Percentiles rank a stretch among this genome's conserved stretches.
These are phyloP conservation scores for human (Homo sapiens) DNA, from an alignment of 2,113 vertebrate species.

Conservation along the genomic window GRCh38 chr9:124658501-124659000, in stretches of 20 bases:
- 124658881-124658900: slow-evolving; percentile 86
- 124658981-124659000: slow-evolving; percentile 70
- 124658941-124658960: slow-evolving; percentile 80
- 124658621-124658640: slow-evolving; percentile 78
- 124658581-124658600: slow-evolving; percentile 79
- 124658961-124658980: slow-evolving; percentile 76
- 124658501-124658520: slow-evolving; percentile 71
- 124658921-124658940: slow-evolving; percentile 82
- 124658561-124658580: slow-evolving; percentile 78
- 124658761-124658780: slow-evolving; percentile 75
- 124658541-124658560: slow-evolving; percentile 70
- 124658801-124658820: slow-evolving; percentile 70
- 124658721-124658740: slow-evolving; percentile 79
- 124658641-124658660: slow-evolving; percentile 77
- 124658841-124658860: slow-evolving; percentile 74
- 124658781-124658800: slow-evolving; percentile 77
- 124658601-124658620: slow-evolving; percentile 77
- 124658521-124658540: slow-evolving; percentile 74
- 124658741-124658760: slow-evolving; percentile 81
- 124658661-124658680: slow-evolving; percentile 78
- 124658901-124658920: slow-evolving; percentile 80
- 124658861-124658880: slow-evolving; percentile 86
- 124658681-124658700: slow-evolving; percentile 81
- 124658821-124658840: slow-evolving; percentile 65
- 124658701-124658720: slow-evolving; percentile 80